Conservation (phyloP, 2,797 vertebrate genomes). For the Gadopsis bispinosus region DNA sequence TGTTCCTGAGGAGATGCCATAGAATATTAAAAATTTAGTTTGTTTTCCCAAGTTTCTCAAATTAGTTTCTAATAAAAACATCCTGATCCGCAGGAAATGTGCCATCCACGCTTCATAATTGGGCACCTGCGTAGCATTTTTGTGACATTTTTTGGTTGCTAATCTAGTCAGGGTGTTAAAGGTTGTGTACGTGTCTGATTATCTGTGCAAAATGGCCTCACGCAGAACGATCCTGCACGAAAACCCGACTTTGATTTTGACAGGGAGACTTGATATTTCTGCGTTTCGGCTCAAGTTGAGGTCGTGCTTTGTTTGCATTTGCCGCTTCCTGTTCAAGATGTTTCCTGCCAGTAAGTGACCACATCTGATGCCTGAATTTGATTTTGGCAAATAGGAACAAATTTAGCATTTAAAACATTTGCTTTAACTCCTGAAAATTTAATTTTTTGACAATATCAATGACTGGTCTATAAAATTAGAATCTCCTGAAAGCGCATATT, state of each 20-base stretch:
- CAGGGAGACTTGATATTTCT: neutral
- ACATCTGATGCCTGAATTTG: neutral
- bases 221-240: neutral
- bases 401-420: neutral
- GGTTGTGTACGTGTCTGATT: neutral
- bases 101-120: too few species aligned
- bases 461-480: neutral
- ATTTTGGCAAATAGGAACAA: neutral
- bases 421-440: too few species aligned
- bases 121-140: neutral
- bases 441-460: neutral
- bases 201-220: neutral
- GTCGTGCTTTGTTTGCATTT: neutral
- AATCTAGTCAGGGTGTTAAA: neutral
- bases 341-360: conserved; percentile 7
- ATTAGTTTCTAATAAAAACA: neutral
- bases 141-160: neutral
- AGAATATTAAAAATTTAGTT: neutral
- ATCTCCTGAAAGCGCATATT: neutral
- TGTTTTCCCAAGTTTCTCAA: neutral
- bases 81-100: neutral
- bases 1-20: neutral
- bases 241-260: neutral
- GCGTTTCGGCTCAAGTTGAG: neutral
- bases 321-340: neutral